Evolutionary conservation across 2,113 vertebrate genomes (phyloP).

Genomic region (Cacatua alba): DNA sequence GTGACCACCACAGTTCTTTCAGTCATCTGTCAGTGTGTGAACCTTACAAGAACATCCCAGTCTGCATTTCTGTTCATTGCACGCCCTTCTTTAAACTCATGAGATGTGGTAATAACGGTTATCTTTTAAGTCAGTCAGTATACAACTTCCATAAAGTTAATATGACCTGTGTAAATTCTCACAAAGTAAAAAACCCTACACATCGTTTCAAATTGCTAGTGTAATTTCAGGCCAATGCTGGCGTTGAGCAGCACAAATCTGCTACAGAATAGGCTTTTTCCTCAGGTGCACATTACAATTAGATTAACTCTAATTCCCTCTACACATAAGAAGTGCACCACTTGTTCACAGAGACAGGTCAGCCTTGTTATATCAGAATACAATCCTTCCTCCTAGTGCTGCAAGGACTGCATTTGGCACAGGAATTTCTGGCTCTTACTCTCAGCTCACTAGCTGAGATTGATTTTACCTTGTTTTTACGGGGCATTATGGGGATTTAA

Average conservation of each 20-base stretch:
- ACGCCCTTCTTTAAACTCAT: neutral
- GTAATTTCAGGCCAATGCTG: neutral
- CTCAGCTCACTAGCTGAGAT: neutral
- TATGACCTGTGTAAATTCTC: neutral
- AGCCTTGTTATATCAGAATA: neutral
- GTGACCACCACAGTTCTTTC: neutral
- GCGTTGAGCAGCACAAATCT: neutral
- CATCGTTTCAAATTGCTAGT: neutral
- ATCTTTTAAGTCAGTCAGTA: neutral
- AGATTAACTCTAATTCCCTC: neutral
- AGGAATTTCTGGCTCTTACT: neutral
- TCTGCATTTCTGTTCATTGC: neutral
- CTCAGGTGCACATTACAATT: neutral
- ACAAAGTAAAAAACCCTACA: neutral
- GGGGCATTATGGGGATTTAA: neutral
- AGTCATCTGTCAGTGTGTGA: neutral
- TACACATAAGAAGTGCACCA: neutral
- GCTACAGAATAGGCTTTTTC: neutral
- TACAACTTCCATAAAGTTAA: neutral
- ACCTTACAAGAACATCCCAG: neutral
- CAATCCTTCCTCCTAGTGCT: neutral
- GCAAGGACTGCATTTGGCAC: neutral
- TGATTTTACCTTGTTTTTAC: neutral
- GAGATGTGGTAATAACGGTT: neutral
- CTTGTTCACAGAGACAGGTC: neutral